A percentile compares a stretch with the other conserved stretches of the same genome.
Evolutionary conservation across 2,797 vertebrate genomes (phyloP).

Genomic region (Pitangus sulphuratus): DNA sequence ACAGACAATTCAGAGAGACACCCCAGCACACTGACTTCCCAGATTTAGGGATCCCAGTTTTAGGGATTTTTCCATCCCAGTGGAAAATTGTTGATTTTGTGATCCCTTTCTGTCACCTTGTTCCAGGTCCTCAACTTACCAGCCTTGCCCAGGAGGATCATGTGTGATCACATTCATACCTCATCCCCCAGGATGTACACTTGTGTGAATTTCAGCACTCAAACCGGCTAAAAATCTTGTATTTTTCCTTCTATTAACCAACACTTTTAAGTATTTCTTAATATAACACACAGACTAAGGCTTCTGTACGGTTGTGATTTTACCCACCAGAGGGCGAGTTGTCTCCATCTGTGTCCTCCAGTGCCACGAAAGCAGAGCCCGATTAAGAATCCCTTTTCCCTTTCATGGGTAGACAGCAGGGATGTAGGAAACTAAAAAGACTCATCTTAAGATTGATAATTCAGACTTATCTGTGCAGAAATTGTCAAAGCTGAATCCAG

Average conservation of each 20-base stretch:
- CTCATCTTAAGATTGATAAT: not conserved
- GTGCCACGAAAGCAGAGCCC: not conserved
- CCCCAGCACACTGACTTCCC: not conserved
- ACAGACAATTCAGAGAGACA: not conserved
- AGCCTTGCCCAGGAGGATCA: not conserved
- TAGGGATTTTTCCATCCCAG: not conserved
- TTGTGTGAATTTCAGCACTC: not conserved
- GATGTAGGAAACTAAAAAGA: not conserved
- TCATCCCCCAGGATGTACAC: not conserved
- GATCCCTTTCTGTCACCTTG: accelerated
- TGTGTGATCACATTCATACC: not conserved
- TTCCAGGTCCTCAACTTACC: not conserved
- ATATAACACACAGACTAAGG: not conserved
- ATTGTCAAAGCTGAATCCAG: not conserved
- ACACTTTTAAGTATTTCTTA: not conserved
- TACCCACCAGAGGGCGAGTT: conserved; percentile 59
- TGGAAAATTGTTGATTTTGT: not conserved
- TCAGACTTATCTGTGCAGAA: not conserved
- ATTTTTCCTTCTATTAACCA: not conserved
- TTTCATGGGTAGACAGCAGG: not conserved
- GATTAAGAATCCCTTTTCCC: not conserved
- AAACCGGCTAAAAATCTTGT: not conserved
- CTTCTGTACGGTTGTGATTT: not conserved
- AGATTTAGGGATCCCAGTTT: not conserved
- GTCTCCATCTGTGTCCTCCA: not conserved